These are phyloP conservation scores for Chaetodon trifasciatus DNA, from an alignment of 2,797 vertebrate species.

Conservation along the genomic window DNA sequence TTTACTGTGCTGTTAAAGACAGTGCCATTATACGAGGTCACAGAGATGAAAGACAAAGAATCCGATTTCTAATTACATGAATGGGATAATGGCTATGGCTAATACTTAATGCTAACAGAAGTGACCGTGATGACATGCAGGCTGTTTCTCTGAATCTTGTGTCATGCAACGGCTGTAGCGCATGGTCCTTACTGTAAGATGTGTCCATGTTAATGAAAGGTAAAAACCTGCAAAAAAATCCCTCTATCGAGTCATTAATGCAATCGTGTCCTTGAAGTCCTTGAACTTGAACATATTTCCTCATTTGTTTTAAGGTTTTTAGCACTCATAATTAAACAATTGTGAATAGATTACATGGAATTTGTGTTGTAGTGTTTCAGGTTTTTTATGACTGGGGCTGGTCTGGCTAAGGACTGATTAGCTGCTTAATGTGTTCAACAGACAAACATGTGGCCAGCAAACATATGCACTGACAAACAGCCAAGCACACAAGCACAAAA, in stretches of 20 bases:
- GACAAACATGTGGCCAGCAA: constrained; percentile 18
- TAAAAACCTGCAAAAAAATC: neutral
- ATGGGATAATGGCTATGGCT: neutral
- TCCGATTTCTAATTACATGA: neutral
- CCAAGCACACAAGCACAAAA: neutral
- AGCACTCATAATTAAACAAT: neutral
- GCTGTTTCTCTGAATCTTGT: neutral
- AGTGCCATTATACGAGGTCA: neutral
- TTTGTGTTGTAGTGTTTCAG: neutral
- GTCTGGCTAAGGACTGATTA: constrained; percentile 9
- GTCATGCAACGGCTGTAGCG: neutral
- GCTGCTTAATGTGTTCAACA: constrained; percentile 1
- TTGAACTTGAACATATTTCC: neutral
- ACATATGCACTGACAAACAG: constrained; percentile 4
- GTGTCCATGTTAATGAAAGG: neutral
- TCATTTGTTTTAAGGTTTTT: neutral
- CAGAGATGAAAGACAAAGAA: constrained; percentile 14
- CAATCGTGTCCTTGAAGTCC: neutral
- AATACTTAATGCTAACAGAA: neutral
- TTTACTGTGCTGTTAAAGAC: neutral
- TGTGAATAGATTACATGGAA: neutral
- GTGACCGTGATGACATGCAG: neutral
- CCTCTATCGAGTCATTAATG: neutral
- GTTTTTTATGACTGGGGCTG: neutral
- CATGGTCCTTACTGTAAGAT: neutral